These are phyloP conservation scores for Pelusios castaneus DNA, from an alignment of 2,113 vertebrate species.

Conservation along the genomic window DNA sequence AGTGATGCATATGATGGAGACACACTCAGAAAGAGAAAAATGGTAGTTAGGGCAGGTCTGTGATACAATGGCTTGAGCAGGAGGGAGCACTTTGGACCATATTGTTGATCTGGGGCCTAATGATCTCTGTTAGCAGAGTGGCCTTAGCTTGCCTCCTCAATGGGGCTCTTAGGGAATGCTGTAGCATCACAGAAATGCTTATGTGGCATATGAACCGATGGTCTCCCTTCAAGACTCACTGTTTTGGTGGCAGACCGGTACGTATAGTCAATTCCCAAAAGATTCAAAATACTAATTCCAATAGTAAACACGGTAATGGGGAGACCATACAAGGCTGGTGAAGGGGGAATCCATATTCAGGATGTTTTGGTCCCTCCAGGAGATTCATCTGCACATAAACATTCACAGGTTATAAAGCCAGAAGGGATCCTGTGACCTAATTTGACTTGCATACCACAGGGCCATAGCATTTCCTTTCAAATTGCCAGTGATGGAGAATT, in stretches of 20 bases:
- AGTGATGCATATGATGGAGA: too few species aligned
- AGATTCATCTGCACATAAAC: too few species aligned
- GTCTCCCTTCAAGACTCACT: neutral
- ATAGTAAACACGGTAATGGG: neutral
- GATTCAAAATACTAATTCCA: neutral
- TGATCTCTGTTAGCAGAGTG: too few species aligned
- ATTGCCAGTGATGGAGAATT: too few species aligned
- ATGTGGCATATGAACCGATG: neutral
- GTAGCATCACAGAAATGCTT: too few species aligned
- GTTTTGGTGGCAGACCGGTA: neutral
- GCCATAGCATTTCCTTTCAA: neutral
- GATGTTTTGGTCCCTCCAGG: neutral
- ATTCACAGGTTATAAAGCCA: neutral
- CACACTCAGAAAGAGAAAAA: too few species aligned
- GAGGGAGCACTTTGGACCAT: too few species aligned
- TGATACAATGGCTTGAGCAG: too few species aligned
- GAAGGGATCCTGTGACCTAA: neutral
- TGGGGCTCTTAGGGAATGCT: too few species aligned
- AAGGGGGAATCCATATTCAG: neutral
- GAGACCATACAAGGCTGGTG: neutral
- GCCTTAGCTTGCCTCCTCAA: too few species aligned
- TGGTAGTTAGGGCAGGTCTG: too few species aligned
- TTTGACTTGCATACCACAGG: neutral
- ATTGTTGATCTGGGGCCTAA: too few species aligned
- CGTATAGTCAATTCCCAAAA: neutral